Percentiles rank a stretch among this genome's conserved stretches.
Conservation (phyloP, 2,888 invertebrate genomes). For the Oxytorus armatus region DNA sequence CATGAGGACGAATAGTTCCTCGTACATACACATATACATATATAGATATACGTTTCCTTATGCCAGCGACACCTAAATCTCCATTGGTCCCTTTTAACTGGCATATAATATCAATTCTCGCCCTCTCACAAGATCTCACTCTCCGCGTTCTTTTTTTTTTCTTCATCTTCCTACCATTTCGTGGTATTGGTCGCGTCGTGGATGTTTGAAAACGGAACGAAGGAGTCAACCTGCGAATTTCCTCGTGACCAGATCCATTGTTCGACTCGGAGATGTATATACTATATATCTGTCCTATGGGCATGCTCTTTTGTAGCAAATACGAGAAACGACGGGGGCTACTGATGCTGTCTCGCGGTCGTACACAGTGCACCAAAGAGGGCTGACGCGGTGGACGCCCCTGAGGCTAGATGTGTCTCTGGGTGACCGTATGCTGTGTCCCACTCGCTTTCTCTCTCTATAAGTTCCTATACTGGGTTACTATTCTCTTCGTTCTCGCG, state of each 20-base stretch:
- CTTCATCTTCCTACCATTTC: constrained; percentile 44
- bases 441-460: constrained; percentile 15
- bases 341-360: constrained; percentile 13
- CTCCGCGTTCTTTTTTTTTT: constrained; percentile 54
- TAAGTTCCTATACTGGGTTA: neutral
- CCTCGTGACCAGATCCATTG: constrained; percentile 78
- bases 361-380: constrained; percentile 14
- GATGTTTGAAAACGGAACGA: constrained; percentile 51
- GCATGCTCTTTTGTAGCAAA: constrained; percentile 67
- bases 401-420: constrained; percentile 3
- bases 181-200: constrained; percentile 41
- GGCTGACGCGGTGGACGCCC: constrained; percentile 27
- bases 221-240: constrained; percentile 82
- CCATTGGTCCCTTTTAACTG: constrained; percentile 51
- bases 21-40: too few relatives aligned
- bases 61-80: constrained; percentile 35
- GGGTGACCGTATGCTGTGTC: constrained; percentile 21
- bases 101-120: constrained; percentile 57
- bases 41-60: constrained; percentile 28
- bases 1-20: constrained; percentile 7
- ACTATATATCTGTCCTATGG: constrained; percentile 8
- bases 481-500: constrained; percentile 34
- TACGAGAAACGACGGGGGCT: constrained; percentile 60
- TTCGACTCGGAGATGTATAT: constrained; percentile 62
- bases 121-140: constrained; percentile 55